Percentiles rank a stretch among this genome's conserved stretches.
phyloP scores from a whole-genome alignment of 2,113 vertebrate species.

The Lophochroa leadbeateri region DNA sequence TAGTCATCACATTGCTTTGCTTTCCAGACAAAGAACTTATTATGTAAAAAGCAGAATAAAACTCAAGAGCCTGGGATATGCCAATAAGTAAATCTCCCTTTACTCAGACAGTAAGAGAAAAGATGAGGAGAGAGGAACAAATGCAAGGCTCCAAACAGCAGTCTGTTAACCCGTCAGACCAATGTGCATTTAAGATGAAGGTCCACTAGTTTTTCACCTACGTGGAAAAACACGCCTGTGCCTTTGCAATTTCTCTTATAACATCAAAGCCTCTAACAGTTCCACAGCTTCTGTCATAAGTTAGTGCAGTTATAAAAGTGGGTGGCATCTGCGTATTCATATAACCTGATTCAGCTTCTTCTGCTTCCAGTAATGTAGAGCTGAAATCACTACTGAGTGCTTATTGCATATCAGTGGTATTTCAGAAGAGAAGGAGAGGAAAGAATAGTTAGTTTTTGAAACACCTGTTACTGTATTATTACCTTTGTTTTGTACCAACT shows the following conservation, averaged over 20 bases:
- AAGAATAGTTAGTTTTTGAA: background rate
- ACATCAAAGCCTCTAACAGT: background rate
- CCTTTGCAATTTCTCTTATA: background rate
- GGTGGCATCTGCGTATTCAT: background rate
- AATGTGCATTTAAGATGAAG: background rate
- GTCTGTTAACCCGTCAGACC: background rate
- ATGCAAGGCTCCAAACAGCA: background rate
- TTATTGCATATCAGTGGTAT: background rate
- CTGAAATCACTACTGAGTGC: background rate
- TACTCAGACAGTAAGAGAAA: background rate
- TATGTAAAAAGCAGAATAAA: slow-evolving; percentile 25
- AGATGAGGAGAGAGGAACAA: background rate
- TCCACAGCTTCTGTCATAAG: background rate
- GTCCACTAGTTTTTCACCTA: background rate
- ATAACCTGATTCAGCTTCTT: background rate
- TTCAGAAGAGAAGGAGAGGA: background rate
- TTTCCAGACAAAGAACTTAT: slow-evolving; percentile 43
- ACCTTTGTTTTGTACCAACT: background rate
- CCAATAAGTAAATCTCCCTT: background rate
- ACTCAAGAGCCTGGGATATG: background rate
- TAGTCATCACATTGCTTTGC: slow-evolving; percentile 52
- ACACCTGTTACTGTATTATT: background rate
- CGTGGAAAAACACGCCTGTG: background rate
- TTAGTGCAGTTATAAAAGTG: background rate
- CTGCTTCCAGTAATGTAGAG: background rate